Evolutionary conservation across 2,888 invertebrate species (phyloP).

Genomic region (Tetragonula carbonaria): DNA sequence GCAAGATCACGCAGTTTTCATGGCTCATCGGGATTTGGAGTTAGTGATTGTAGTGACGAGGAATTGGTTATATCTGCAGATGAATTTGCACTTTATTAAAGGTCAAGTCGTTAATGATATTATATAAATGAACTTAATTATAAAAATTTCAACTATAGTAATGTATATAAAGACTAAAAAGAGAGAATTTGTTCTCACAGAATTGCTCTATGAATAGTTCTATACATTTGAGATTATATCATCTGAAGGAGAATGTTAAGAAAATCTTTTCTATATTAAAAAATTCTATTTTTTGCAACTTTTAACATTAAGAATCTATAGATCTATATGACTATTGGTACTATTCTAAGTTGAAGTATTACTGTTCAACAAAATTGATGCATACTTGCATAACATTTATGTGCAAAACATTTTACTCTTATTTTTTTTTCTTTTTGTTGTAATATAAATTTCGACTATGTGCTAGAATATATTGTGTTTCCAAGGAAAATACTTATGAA

Average conservation of each 20-base stretch:
- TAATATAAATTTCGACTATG: constrained; percentile 12
- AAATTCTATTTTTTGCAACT: constrained; percentile 64
- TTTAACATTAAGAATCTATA: constrained; percentile 60
- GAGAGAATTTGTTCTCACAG: constrained; percentile 37
- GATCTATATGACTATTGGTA: constrained; percentile 51
- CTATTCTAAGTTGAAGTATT: constrained; percentile 52
- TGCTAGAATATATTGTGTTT: constrained; percentile 14
- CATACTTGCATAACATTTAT: constrained; percentile 28
- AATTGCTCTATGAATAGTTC: constrained; percentile 55
- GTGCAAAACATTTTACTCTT: constrained; percentile 28
- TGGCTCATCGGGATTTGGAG: constrained; percentile 85
- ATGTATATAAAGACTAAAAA: constrained; percentile 59
- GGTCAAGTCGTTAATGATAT: constrained; percentile 33
- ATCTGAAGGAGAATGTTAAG: constrained; percentile 40
- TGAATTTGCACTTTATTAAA: constrained; percentile 74
- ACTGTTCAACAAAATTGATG: constrained; percentile 46
- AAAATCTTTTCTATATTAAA: constrained; percentile 64
- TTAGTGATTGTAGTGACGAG: constrained; percentile 80
- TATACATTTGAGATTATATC: constrained; percentile 52
- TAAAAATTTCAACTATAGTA: constrained; percentile 47
- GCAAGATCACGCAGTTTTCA: constrained; percentile 88
- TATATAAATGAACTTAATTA: constrained; percentile 34
- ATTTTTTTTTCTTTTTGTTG: constrained; percentile 30
- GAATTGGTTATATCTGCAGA: constrained; percentile 77
- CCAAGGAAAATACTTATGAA: constrained; percentile 5